Percentiles rank a stretch among this genome's conserved stretches.
Evolutionary conservation across 2,797 vertebrate genomes (phyloP).

Genomic region (Sebastes hubbsi): DNA sequence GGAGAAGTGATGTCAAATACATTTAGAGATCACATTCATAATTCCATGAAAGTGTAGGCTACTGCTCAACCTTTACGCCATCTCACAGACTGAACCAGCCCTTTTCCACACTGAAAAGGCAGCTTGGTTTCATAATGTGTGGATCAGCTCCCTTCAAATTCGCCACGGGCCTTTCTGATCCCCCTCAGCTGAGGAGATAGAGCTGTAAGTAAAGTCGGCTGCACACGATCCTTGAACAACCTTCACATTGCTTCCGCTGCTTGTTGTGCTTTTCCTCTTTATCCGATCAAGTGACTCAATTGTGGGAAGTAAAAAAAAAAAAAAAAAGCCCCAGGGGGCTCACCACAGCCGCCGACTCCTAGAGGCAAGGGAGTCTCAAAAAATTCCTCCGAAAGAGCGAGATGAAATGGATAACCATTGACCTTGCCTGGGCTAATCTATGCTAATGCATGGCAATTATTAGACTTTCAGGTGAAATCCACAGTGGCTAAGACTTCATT

Average conservation of each 20-base stretch:
- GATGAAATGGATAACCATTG: conserved; percentile 48
- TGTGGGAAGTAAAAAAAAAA: background rate
- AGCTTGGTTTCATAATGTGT: conserved; percentile 31
- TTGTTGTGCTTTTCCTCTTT: conserved; percentile 26
- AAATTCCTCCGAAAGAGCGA: background rate
- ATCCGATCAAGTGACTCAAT: conserved; percentile 20
- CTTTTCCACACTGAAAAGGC: conserved; percentile 4
- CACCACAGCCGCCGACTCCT: background rate
- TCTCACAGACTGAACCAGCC: conserved; percentile 17
- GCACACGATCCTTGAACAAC: conserved; percentile 46
- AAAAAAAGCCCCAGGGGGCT: conserved; percentile 6
- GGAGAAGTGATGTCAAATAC: conserved; percentile 12
- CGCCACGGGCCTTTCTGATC: conserved; percentile 30
- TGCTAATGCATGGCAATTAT: conserved; percentile 61
- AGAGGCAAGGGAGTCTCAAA: background rate
- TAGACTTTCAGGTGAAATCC: conserved; percentile 46
- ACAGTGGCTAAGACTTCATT: conserved; percentile 30
- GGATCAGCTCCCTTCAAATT: conserved; percentile 36
- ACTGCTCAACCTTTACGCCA: background rate
- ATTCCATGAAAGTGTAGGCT: conserved; percentile 3
- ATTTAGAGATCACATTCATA: conserved; percentile 31
- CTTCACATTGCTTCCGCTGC: conserved; percentile 35
- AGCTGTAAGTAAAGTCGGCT: conserved; percentile 23
- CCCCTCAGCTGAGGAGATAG: conserved; percentile 10
- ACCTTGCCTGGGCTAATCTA: conserved; percentile 61